Percentiles rank a stretch among this genome's conserved stretches.
phyloP scores from a whole-genome alignment of 2,797 vertebrate genomes.

The Chloroceryle amazona region DNA sequence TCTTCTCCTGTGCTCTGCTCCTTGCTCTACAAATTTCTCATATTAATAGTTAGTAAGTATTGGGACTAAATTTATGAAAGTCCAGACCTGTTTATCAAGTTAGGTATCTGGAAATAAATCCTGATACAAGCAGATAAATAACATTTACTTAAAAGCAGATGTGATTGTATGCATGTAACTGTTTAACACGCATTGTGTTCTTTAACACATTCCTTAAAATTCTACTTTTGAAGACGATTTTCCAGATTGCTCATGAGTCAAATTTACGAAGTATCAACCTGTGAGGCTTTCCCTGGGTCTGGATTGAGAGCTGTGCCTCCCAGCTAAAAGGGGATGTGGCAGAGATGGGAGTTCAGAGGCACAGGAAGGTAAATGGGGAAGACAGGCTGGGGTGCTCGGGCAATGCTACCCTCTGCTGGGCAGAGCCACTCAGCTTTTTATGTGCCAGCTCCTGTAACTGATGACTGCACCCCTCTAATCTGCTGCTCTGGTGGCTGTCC shows the following conservation, averaged over 20 bases:
- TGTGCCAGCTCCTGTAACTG: neutral
- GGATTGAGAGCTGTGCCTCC: neutral
- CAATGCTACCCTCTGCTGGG: conserved; percentile 69
- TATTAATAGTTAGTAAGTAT: no score
- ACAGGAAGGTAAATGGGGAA: neutral
- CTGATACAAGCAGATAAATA: neutral
- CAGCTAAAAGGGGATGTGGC: neutral
- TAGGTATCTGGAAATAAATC: neutral
- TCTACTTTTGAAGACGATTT: neutral
- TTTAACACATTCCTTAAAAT: neutral
- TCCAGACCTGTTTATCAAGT: neutral
- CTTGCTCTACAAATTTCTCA: no score
- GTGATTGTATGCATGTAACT: accelerated
- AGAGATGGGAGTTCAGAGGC: neutral
- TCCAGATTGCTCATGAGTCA: neutral
- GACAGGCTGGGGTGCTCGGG: neutral
- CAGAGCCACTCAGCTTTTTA: neutral
- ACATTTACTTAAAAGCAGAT: neutral
- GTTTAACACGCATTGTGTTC: neutral
- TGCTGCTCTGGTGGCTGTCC: neutral
- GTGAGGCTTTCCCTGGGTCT: neutral
- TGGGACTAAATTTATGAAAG: neutral
- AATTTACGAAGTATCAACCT: neutral
- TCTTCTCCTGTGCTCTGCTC: no score
- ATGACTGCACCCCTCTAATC: neutral